A percentile compares a stretch with the other conserved stretches of the same genome.
phyloP scores from a whole-genome alignment of 2,797 vertebrate species.

The Poeciliopsis presidionis region DNA sequence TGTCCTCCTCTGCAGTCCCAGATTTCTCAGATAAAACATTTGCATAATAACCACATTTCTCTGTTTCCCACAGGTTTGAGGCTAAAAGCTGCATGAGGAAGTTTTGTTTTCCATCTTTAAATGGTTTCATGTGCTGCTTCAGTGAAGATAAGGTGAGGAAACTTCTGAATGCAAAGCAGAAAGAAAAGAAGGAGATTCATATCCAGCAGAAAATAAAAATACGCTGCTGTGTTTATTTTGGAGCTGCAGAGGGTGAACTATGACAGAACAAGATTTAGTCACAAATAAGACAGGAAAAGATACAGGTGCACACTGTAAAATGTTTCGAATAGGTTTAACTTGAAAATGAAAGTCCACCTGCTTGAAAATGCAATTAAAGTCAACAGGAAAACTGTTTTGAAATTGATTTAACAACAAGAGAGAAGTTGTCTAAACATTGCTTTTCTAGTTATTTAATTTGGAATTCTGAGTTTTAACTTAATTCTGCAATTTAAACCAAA shows the following conservation, averaged over 20 bases:
- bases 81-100: background rate
- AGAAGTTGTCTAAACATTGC: too few relatives aligned
- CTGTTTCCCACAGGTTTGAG: background rate
- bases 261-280: background rate
- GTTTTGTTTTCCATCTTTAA: background rate
- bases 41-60: background rate
- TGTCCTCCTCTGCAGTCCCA: background rate
- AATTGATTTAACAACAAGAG: too few relatives aligned
- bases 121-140: background rate
- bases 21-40: background rate
- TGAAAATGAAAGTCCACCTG: too few relatives aligned
- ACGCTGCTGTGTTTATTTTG: background rate
- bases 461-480: too few relatives aligned
- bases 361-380: too few relatives aligned
- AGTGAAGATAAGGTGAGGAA: background rate
- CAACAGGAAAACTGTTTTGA: too few relatives aligned
- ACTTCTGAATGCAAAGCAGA: background rate
- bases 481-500: too few relatives aligned
- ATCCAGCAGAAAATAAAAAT: background rate
- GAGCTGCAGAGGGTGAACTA: background rate
- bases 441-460: too few relatives aligned
- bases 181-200: background rate
- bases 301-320: background rate
- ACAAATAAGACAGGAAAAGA: background rate
- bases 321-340: too few relatives aligned